Conservation (phyloP, 2,888 invertebrate species). For the Monochamus alternatus region DNA sequence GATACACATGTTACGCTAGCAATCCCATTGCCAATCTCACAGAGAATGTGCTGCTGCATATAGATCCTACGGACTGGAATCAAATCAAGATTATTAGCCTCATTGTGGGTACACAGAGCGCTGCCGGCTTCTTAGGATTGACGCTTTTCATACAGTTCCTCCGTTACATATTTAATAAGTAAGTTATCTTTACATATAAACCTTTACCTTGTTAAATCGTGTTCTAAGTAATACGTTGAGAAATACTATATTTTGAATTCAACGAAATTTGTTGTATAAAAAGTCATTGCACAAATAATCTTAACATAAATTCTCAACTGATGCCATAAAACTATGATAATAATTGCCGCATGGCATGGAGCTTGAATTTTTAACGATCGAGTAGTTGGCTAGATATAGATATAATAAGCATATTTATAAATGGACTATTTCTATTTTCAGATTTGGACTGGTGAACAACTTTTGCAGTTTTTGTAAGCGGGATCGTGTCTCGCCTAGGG, state of each 20-base stretch:
- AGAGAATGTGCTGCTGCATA: slow-evolving; percentile 82
- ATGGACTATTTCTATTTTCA: slow-evolving; percentile 69
- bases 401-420: slow-evolving; percentile 22
- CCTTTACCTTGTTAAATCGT: too few relatives aligned
- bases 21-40: slow-evolving; percentile 89
- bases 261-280: too few relatives aligned
- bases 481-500: slow-evolving; percentile 82
- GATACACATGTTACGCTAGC: slow-evolving; percentile 88
- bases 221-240: too few relatives aligned
- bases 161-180: slow-evolving; percentile 81
- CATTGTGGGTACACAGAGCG: slow-evolving; percentile 85
- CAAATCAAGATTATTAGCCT: slow-evolving; percentile 89
- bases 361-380: slow-evolving; percentile 6
- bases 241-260: too few relatives aligned
- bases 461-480: slow-evolving; percentile 84
- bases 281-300: too few relatives aligned
- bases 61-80: slow-evolving; percentile 89
- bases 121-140: slow-evolving; percentile 84
- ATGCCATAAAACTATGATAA: background rate
- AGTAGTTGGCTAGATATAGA: background rate
- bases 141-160: slow-evolving; percentile 87
- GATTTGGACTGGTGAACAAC: slow-evolving; percentile 81
- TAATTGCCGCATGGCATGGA: background rate
- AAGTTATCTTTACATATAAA: slow-evolving; percentile 64
- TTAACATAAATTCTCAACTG: too few relatives aligned